Evolutionary conservation across 2,113 vertebrate species (phyloP).

Genomic region (Caranx melampygus): DNA sequence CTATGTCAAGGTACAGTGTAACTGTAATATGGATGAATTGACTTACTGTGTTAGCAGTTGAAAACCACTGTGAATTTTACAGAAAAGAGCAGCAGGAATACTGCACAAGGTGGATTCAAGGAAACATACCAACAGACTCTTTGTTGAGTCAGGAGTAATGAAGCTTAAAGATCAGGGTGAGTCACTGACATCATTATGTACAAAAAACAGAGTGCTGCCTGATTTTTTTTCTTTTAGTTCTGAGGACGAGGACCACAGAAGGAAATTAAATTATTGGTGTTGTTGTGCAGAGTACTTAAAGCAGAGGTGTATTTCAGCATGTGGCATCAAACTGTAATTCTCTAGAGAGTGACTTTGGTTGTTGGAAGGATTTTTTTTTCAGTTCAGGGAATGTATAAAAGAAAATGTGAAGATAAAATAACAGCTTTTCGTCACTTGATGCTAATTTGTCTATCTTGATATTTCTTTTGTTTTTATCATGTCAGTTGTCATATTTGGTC

Average conservation of each 20-base stretch:
- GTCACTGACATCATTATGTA: neutral
- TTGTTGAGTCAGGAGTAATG: neutral
- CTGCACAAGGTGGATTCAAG: neutral
- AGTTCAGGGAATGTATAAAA: neutral
- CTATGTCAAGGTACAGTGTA: neutral
- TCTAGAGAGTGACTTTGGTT: neutral
- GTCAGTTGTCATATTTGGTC: neutral
- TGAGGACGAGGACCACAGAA: neutral
- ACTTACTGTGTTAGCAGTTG: neutral
- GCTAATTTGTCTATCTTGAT: neutral
- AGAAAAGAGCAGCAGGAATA: neutral
- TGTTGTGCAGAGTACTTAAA: neutral
- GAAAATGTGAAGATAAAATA: neutral
- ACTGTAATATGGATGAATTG: too few species aligned
- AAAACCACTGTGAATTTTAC: neutral
- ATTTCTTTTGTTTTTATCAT: neutral
- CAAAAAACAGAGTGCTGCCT: neutral
- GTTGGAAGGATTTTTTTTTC: neutral
- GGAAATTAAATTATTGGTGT: neutral
- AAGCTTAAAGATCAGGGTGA: neutral
- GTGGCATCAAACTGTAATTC: neutral
- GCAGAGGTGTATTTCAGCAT: neutral
- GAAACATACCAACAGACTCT: neutral
- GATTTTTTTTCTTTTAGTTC: neutral
- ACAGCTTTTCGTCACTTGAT: neutral